phyloP scores from a whole-genome alignment of 2,113 vertebrate species.

The Typhlomys cinereus region DNA sequence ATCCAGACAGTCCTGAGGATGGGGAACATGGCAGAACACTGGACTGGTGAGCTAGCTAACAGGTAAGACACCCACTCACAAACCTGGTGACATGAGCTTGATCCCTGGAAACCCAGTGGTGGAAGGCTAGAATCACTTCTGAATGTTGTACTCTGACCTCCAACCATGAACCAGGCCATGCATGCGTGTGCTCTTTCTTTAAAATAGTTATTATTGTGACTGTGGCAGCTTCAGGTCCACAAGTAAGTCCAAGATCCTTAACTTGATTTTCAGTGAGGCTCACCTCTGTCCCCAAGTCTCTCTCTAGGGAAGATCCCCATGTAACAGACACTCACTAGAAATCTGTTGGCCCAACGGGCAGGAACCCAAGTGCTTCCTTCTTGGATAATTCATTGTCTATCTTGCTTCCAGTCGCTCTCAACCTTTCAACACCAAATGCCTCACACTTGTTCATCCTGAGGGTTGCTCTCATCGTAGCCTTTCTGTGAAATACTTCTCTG shows the following conservation, averaged over 20 bases:
- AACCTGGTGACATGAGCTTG: too few relatives aligned
- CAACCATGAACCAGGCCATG: too few relatives aligned
- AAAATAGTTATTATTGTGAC: too few relatives aligned
- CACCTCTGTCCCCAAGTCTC: neutral
- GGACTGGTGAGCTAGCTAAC: too few relatives aligned
- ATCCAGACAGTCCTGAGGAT: neutral
- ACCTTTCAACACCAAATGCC: accelerated
- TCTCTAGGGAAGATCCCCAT: neutral
- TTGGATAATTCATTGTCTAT: neutral
- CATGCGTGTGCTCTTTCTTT: too few relatives aligned
- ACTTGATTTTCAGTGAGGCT: neutral
- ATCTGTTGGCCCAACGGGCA: neutral
- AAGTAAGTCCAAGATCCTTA: neutral
- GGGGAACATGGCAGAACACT: neutral
- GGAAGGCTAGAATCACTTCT: too few relatives aligned
- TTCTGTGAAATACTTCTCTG: neutral
- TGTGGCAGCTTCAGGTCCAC: neutral
- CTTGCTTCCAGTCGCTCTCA: neutral
- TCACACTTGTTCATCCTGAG: neutral
- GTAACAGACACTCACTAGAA: neutral
- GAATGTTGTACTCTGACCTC: too few relatives aligned
- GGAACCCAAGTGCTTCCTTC: neutral
- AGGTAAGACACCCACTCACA: too few relatives aligned
- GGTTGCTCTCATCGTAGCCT: too few relatives aligned
- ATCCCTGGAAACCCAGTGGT: too few relatives aligned